Conservation (phyloP, 2,113 vertebrate species). For the Alces alces region DNA sequence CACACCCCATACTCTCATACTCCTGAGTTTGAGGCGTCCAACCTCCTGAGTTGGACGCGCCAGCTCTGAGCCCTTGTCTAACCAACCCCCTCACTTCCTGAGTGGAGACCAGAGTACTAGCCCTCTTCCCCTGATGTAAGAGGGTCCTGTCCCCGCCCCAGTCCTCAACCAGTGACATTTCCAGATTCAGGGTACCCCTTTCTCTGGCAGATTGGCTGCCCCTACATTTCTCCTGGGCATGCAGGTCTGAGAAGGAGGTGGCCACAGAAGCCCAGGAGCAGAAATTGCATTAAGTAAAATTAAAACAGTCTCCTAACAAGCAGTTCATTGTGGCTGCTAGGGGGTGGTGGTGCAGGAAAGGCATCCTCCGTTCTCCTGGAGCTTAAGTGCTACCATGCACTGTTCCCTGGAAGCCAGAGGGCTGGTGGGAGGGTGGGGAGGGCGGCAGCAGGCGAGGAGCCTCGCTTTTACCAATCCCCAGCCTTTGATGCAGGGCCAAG, state of each 20-base stretch:
- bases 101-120: not conserved
- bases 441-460: slow-evolving; percentile 18
- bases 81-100: not conserved
- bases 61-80: not conserved
- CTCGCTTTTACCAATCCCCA: slow-evolving; percentile 78
- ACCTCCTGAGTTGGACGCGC: not conserved
- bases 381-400: slow-evolving; percentile 92
- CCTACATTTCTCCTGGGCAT: not conserved
- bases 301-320: slow-evolving; percentile 80
- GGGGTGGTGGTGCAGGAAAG: slow-evolving; percentile 58
- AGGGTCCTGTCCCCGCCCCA: not conserved
- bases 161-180: not conserved
- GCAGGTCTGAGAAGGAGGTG: slow-evolving; percentile 36
- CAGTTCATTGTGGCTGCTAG: slow-evolving; percentile 73
- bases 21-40: not conserved
- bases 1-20: not conserved
- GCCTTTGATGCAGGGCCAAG: slow-evolving; percentile 84
- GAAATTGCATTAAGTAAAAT: slow-evolving; percentile 77
- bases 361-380: slow-evolving; percentile 79
- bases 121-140: not conserved
- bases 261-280: slow-evolving; percentile 40
- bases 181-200: not conserved
- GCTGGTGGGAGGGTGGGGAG: slow-evolving; percentile 76
- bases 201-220: not conserved
- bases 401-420: slow-evolving; percentile 93